These are phyloP conservation scores for Nebria salina DNA, from an alignment of 2,888 invertebrate species.

Conservation along the genomic window DNA sequence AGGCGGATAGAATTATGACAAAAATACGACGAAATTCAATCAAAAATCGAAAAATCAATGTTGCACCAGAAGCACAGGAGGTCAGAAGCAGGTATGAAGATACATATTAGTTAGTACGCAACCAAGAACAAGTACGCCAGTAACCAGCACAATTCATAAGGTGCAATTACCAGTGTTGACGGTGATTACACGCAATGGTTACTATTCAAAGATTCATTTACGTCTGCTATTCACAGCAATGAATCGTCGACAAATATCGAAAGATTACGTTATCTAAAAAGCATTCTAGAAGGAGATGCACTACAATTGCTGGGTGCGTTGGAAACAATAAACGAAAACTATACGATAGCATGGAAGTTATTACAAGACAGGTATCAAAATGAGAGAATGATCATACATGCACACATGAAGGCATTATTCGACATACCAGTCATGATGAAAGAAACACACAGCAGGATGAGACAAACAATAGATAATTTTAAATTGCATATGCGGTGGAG, in stretches of 20 bases:
- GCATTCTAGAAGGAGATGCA: slow-evolving; percentile 38
- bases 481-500: slow-evolving; percentile 24
- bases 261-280: slow-evolving; percentile 47
- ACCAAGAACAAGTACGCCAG: no score
- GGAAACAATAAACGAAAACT: slow-evolving; percentile 47
- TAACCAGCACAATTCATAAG: no score
- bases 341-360: slow-evolving; percentile 34
- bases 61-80: neutral
- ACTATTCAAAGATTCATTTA: slow-evolving; percentile 46
- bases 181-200: slow-evolving; percentile 44
- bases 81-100: neutral
- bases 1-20: slow-evolving; percentile 1
- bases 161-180: neutral
- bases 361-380: no score
- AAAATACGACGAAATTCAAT: neutral
- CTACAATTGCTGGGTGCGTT: slow-evolving; percentile 48
- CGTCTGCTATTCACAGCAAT: slow-evolving; percentile 46
- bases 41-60: neutral
- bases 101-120: neutral
- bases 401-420: slow-evolving; percentile 38
- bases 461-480: slow-evolving; percentile 22
- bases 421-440: slow-evolving; percentile 23
- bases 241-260: slow-evolving; percentile 36
- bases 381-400: slow-evolving; percentile 28
- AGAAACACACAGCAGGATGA: slow-evolving; percentile 25